Evolutionary conservation across 2,797 vertebrate species (phyloP).

Genomic region (Simalia tracyae): DNA sequence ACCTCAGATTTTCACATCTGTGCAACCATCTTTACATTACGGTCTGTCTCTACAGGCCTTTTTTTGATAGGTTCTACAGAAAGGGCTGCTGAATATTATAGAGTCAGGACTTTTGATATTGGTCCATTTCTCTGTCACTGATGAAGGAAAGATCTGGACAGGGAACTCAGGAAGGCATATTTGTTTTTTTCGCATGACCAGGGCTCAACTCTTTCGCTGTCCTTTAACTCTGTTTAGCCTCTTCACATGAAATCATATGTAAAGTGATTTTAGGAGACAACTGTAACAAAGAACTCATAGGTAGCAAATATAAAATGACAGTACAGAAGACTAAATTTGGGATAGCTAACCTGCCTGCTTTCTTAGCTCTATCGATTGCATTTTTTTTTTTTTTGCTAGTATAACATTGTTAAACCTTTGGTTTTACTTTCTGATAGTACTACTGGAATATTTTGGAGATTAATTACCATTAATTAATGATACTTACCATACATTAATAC

Average conservation of each 20-base stretch:
- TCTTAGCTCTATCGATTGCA: background rate
- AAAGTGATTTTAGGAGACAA: background rate
- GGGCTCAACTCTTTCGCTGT: background rate
- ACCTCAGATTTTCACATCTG: background rate
- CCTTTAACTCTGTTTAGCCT: background rate
- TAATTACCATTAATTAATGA: too few species aligned
- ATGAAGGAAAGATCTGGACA: background rate
- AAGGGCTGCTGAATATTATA: background rate
- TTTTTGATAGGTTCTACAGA: background rate
- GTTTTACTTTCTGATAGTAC: background rate
- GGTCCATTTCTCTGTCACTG: background rate
- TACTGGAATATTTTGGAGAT: background rate
- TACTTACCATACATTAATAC: background rate
- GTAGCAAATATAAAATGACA: background rate
- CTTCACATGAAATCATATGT: too few species aligned
- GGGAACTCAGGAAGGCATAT: background rate
- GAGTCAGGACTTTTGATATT: background rate
- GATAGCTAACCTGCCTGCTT: background rate
- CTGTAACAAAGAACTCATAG: background rate
- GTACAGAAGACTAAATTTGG: background rate
- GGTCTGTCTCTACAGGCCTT: background rate
- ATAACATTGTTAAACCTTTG: background rate
- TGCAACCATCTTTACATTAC: background rate
- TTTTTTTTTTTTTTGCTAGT: background rate
- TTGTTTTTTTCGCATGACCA: background rate